Evolutionary conservation across 2,797 vertebrate genomes (phyloP).

Genomic region (Neosilurus mollespiculum): DNA sequence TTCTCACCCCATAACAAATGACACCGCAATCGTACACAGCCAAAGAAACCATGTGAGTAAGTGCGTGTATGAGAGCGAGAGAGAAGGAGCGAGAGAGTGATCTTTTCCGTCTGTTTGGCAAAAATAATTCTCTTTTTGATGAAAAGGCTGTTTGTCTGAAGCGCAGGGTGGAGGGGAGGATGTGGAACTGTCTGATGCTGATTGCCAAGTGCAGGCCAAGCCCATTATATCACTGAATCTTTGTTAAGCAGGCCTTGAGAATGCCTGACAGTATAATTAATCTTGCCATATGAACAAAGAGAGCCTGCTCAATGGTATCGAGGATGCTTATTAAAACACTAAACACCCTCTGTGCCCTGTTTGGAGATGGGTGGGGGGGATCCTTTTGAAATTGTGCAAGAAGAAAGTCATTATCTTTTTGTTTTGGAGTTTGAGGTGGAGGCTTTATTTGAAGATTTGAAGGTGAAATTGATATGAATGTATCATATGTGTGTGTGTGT

Average conservation of each 20-base stretch:
- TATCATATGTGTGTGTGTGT: neutral
- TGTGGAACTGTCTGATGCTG: slow-evolving; percentile 97
- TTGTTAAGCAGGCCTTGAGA: slow-evolving; percentile 99
- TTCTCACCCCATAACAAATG: slow-evolving; percentile 58
- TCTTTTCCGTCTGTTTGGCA: slow-evolving; percentile 83
- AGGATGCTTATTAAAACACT: slow-evolving; percentile 99
- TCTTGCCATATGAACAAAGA: slow-evolving; percentile 99
- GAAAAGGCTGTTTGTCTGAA: slow-evolving; percentile 81
- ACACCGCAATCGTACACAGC: slow-evolving; percentile 51
- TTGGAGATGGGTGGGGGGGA: slow-evolving; percentile 55
- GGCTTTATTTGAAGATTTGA: slow-evolving; percentile 52
- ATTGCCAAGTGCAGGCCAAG: slow-evolving; percentile 94
- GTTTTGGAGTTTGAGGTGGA: slow-evolving; percentile 66
- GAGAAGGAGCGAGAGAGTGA: slow-evolving; percentile 72
- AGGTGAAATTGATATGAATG: slow-evolving; percentile 78
- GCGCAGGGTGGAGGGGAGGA: slow-evolving; percentile 68
- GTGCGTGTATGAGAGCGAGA: slow-evolving; percentile 50
- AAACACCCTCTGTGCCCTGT: slow-evolving; percentile 80
- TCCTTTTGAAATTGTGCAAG: slow-evolving; percentile 77
- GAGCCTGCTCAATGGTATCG: slow-evolving; percentile 99
- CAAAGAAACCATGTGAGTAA: slow-evolving; percentile 22
- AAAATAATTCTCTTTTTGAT: slow-evolving; percentile 93
- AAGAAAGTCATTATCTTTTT: slow-evolving; percentile 82
- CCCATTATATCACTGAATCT: slow-evolving; percentile 99
- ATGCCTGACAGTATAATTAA: slow-evolving; percentile 99